Evolutionary conservation across 2,888 invertebrate genomes (phyloP).

Genomic region (Sipunculus nudus): DNA sequence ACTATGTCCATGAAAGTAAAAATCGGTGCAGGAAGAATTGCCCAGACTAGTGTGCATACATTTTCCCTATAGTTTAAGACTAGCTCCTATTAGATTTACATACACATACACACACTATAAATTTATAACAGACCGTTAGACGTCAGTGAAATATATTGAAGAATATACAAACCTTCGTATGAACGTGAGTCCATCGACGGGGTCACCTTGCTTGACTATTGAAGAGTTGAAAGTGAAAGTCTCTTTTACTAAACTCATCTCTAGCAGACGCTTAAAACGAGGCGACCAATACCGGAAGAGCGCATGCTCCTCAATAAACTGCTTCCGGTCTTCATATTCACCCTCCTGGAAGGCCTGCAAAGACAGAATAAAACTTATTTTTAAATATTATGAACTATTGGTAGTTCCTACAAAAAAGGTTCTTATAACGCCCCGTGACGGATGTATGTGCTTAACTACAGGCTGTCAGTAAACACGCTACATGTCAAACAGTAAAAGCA

Average conservation of each 20-base stretch:
- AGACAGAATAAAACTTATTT: background rate
- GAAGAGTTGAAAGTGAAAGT: slow-evolving; percentile 50
- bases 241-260: slow-evolving; percentile 58
- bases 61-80: too few species aligned
- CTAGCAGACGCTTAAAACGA: slow-evolving; percentile 53
- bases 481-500: background rate
- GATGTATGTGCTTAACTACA: too few species aligned
- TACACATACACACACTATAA: too few species aligned
- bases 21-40: too few species aligned
- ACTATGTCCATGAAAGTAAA: too few species aligned
- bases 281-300: slow-evolving; percentile 55
- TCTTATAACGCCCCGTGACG: background rate
- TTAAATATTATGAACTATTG: too few species aligned
- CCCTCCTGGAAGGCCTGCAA: slow-evolving; percentile 52
- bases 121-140: too few species aligned
- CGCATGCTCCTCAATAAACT: slow-evolving; percentile 55
- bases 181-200: slow-evolving; percentile 53
- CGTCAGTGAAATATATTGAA: background rate
- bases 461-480: background rate
- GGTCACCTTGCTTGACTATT: slow-evolving; percentile 56
- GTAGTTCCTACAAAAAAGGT: too few species aligned
- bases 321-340: slow-evolving; percentile 50
- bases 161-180: slow-evolving; percentile 46
- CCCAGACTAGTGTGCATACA: too few species aligned
- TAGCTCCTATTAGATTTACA: too few species aligned